phyloP scores from a whole-genome alignment of 2,797 vertebrate species.

The Fundulus diaphanus region DNA sequence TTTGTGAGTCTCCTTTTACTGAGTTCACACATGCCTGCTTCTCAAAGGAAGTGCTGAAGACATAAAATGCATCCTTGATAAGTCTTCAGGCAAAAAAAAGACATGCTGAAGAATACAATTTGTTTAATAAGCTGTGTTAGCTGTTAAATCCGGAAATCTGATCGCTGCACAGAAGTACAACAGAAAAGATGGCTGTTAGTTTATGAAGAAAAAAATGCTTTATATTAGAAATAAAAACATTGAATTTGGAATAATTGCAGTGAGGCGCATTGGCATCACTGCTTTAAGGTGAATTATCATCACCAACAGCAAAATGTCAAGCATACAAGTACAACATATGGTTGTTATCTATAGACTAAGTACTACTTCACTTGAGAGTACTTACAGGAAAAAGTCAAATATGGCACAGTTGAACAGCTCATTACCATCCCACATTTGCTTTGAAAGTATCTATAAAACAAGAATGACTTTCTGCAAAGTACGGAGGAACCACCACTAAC shows the following conservation, averaged over 20 bases:
- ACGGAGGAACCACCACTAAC: conserved; percentile 20
- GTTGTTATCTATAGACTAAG: background rate
- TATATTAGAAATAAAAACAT: background rate
- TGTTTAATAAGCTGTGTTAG: background rate
- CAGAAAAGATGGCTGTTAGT: background rate
- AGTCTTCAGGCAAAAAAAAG: no score
- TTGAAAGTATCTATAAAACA: conserved; percentile 8
- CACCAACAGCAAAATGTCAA: background rate
- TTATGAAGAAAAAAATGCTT: background rate
- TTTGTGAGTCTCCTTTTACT: no score
- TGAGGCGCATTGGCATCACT: background rate
- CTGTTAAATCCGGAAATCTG: background rate
- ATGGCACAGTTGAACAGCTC: background rate
- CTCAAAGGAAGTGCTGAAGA: background rate
- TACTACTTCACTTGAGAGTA: background rate
- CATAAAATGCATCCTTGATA: background rate
- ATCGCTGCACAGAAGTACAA: background rate
- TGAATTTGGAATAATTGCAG: background rate
- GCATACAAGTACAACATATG: background rate
- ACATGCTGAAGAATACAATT: background rate
- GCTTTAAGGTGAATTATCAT: background rate
- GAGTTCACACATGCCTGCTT: background rate
- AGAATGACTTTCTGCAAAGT: background rate
- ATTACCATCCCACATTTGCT: background rate
- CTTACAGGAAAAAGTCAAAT: background rate